These are phyloP conservation scores for Caenorhabditis sp. DNA, from an alignment of 2,888 invertebrate species.

Conservation along the genomic window DNA sequence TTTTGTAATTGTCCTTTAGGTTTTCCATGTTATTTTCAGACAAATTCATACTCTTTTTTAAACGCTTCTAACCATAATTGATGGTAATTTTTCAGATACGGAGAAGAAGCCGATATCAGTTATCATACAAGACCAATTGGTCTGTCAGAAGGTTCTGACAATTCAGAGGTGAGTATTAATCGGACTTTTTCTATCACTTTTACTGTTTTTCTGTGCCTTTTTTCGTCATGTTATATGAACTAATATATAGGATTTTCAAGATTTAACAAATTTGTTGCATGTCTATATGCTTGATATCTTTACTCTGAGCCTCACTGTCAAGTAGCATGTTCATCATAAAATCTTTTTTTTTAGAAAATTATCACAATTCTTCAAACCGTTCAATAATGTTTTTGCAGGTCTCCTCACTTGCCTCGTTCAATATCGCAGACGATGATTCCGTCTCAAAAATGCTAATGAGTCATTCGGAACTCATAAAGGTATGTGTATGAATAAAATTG, in stretches of 20 bases:
- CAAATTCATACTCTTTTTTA: no score
- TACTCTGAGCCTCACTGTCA: no score
- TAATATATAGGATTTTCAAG: not conserved
- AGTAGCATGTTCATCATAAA: not conserved
- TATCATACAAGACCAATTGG: constrained; percentile 40
- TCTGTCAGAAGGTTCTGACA: constrained; percentile 28
- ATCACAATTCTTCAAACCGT: no score
- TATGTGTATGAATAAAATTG: constrained; percentile 2
- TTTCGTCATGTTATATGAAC: not conserved
- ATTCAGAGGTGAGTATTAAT: constrained; percentile 20
- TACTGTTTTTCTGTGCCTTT: not conserved
- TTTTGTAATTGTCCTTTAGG: not conserved
- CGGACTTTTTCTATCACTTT: not conserved
- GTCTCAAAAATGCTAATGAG: constrained; percentile 52
- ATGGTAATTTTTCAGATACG: constrained; percentile 10
- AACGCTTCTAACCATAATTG: not conserved
- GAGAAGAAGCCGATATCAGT: constrained; percentile 28
- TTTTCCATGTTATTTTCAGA: not conserved
- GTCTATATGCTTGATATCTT: not conserved
- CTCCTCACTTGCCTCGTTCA: constrained; percentile 44
- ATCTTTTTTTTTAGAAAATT: no score
- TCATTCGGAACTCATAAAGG: constrained; percentile 54
- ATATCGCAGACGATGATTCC: constrained; percentile 47
- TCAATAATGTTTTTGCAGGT: constrained; percentile 21
- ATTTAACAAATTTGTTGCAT: not conserved